phyloP scores from a whole-genome alignment of 2,888 invertebrate genomes.

The Hirtodrosophila duncani region DNA sequence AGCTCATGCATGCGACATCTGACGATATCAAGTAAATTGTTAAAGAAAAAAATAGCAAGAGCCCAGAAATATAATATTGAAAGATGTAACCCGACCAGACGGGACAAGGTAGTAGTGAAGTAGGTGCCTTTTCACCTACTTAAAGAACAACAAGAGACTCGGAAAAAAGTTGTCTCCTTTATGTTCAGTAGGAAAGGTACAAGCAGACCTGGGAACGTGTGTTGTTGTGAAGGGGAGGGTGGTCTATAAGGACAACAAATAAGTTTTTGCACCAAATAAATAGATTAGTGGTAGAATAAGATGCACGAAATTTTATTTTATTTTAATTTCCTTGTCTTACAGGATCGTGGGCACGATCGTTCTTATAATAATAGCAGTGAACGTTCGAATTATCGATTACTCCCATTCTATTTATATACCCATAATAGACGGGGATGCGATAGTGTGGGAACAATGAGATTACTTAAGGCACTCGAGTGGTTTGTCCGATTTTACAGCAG shows the following conservation, averaged over 20 bases:
- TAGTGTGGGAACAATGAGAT: no score
- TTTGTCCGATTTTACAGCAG: no score
- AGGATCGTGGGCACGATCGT: no score
- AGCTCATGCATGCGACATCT: neutral
- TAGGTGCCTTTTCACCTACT: constrained; percentile 3
- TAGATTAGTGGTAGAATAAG: no score
- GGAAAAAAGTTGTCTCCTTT: constrained; percentile 5
- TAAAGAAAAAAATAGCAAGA: neutral
- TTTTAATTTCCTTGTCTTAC: no score
- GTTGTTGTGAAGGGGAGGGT: neutral
- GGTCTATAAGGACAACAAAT: neutral
- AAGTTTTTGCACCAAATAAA: no score
- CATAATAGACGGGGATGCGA: no score
- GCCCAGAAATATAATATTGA: neutral
- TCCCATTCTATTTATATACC: no score
- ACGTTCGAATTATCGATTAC: no score
- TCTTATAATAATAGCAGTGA: no score
- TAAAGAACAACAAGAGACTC: constrained; percentile 7
- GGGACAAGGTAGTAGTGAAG: constrained; percentile 8
- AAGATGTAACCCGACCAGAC: constrained; percentile 1
- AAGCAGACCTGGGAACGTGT: neutral
- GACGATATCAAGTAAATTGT: neutral
- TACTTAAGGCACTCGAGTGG: no score
- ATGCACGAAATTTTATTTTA: no score
- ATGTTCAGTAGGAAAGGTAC: neutral